Percentiles rank a stretch among this genome's conserved stretches.
Evolutionary conservation across 2,113 vertebrate genomes (phyloP).

Genomic region (Aleadryas rufinucha): DNA sequence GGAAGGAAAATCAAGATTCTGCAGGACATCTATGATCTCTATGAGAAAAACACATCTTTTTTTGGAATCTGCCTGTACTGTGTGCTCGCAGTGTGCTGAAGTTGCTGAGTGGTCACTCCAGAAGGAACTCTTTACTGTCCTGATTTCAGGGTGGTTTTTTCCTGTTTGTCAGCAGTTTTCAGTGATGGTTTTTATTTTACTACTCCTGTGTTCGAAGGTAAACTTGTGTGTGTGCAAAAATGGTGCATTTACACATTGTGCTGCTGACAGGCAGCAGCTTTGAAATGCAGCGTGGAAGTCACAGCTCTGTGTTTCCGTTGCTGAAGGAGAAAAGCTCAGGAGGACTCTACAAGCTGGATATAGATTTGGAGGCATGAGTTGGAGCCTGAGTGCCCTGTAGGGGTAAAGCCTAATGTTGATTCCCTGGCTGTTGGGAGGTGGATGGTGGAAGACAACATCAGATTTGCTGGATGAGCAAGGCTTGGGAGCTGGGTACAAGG

Average conservation of each 20-base stretch:
- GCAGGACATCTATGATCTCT: slow-evolving; percentile 29
- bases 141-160: background rate
- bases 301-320: background rate
- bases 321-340: background rate
- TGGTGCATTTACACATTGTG: background rate
- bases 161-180: background rate
- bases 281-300: background rate
- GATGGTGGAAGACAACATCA: background rate
- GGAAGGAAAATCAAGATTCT: background rate
- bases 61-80: background rate
- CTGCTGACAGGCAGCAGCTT: background rate
- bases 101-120: background rate
- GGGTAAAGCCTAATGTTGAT: background rate
- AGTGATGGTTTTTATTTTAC: background rate
- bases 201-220: background rate
- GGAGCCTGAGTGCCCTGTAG: background rate
- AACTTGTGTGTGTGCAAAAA: background rate
- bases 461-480: background rate
- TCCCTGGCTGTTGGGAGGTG: background rate
- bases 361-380: background rate
- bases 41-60: slow-evolving; percentile 5
- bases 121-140: background rate
- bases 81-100: background rate
- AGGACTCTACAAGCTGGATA: background rate
- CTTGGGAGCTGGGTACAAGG: background rate